A percentile compares a stretch with the other conserved stretches of the same genome.
These are phyloP conservation scores for Mirza zaza DNA, from an alignment of 2,113 vertebrate genomes.

Conservation along the genomic window DNA sequence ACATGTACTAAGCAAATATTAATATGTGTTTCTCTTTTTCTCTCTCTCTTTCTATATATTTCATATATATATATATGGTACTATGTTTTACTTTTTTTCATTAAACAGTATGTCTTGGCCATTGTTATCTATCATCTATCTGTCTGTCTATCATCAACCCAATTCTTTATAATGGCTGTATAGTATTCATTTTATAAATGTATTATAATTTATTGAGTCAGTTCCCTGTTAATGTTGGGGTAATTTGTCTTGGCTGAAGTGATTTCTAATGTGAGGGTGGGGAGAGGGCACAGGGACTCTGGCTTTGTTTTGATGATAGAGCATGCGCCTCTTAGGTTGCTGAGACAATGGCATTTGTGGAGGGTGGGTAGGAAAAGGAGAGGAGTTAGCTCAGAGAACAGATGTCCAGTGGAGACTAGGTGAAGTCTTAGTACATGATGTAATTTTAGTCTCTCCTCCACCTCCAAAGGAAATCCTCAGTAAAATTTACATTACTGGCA, in stretches of 20 bases:
- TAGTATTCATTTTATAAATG: neutral
- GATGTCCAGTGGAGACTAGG: neutral
- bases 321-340: neutral
- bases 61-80: neutral
- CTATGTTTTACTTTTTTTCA: neutral
- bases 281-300: neutral
- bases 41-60: neutral
- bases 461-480: neutral
- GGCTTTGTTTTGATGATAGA: neutral
- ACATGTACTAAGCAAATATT: neutral
- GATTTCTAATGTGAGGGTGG: neutral
- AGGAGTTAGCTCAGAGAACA: neutral
- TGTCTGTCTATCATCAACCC: neutral
- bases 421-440: neutral
- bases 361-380: neutral
- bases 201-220: constrained; percentile 19
- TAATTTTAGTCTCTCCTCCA: neutral
- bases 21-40: neutral
- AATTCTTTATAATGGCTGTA: neutral
- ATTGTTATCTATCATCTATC: neutral
- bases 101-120: neutral
- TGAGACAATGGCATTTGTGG: neutral
- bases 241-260: neutral
- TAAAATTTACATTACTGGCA: neutral
- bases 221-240: neutral